Evolutionary conservation across 2,888 invertebrate species (phyloP).

Genomic region (Chloromyia formosa): DNA sequence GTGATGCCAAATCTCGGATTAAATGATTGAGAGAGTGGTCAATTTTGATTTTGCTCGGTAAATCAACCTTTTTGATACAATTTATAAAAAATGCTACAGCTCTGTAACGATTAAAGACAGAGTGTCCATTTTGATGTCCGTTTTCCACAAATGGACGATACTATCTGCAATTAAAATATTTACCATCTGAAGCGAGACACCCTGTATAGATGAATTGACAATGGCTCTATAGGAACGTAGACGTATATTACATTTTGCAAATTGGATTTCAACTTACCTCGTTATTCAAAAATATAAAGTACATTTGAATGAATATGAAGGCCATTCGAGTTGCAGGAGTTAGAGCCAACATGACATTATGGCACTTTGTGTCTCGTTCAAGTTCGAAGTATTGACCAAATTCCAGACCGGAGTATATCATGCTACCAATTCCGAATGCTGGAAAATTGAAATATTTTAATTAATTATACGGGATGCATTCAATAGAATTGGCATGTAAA

Average conservation of each 20-base stretch:
- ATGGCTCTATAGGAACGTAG: background rate
- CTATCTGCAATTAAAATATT: too few species aligned
- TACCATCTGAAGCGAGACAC: too few species aligned
- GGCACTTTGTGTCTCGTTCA: slow-evolving; percentile 88
- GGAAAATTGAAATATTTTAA: slow-evolving; percentile 55
- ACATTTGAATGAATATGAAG: slow-evolving; percentile 97
- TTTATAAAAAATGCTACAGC: too few species aligned
- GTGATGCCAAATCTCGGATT: too few species aligned
- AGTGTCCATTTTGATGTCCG: too few species aligned
- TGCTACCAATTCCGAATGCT: slow-evolving; percentile 96
- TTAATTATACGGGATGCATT: too few species aligned
- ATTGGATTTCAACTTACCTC: slow-evolving; percentile 71
- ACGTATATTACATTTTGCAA: background rate
- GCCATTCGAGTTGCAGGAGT: slow-evolving; percentile 93
- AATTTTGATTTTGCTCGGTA: too few species aligned
- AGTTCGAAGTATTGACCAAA: slow-evolving; percentile 95
- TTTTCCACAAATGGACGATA: too few species aligned
- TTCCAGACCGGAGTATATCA: slow-evolving; percentile 96
- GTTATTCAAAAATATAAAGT: slow-evolving; percentile 97
- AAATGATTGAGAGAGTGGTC: too few species aligned
- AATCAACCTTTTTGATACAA: too few species aligned
- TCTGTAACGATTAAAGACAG: too few species aligned
- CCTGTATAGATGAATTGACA: background rate
- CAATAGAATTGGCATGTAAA: too few species aligned
- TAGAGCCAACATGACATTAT: slow-evolving; percentile 87